A percentile compares a stretch with the other conserved stretches of the same genome.
Evolutionary conservation across 2,888 invertebrate species (phyloP).

Genomic region (Drosophila ezoana): DNA sequence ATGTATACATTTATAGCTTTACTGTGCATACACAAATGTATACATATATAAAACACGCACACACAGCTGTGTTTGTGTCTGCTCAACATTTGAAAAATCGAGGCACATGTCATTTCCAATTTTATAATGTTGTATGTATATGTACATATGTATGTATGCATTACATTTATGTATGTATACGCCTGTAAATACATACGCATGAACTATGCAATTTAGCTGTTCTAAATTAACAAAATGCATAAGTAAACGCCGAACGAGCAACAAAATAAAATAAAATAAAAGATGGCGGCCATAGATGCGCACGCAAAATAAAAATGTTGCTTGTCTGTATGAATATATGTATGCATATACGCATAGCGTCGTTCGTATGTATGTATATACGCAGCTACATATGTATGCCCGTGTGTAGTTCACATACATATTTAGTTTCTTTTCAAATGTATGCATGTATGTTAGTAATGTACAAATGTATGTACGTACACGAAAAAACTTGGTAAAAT

Average conservation of each 20-base stretch:
- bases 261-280: constrained; percentile 60
- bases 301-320: constrained; percentile 71
- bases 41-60: constrained; percentile 10
- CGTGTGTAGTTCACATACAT: constrained; percentile 6
- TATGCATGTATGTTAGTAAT: constrained; percentile 7
- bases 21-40: constrained; percentile 7
- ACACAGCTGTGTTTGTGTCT: constrained; percentile 22
- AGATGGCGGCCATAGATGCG: constrained; percentile 75
- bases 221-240: constrained; percentile 39
- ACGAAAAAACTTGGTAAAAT: background rate
- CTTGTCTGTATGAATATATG: constrained; percentile 25
- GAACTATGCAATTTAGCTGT: constrained; percentile 34
- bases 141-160: background rate
- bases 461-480: constrained; percentile 9
- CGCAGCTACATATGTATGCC: constrained; percentile 10
- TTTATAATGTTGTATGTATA: constrained; percentile 40
- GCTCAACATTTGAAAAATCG: constrained; percentile 42
- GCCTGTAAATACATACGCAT: constrained; percentile 14
- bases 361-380: constrained; percentile 8
- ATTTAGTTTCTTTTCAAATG: constrained; percentile 1
- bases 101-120: constrained; percentile 61
- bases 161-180: constrained; percentile 3
- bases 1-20: constrained; percentile 6
- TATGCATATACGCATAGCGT: constrained; percentile 15
- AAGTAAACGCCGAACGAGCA: constrained; percentile 31